phyloP scores from a whole-genome alignment of 92 coral and sea anemone species.

The Palythoa heliodiscus region DNA sequence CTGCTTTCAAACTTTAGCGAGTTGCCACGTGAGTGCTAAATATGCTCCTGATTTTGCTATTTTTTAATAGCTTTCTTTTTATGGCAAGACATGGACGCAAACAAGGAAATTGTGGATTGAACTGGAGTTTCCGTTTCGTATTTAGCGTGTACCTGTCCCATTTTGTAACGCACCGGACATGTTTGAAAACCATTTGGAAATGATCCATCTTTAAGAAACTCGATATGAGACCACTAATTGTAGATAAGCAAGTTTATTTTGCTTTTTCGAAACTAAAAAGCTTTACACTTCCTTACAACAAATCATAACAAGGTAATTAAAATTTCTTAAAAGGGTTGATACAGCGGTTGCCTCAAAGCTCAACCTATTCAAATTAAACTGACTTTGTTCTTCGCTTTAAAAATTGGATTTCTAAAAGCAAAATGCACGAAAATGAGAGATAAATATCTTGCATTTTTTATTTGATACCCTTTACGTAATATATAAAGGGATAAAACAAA shows the following conservation, averaged over 20 bases:
- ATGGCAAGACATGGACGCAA: neutral
- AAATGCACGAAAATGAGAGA: neutral
- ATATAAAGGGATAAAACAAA: neutral
- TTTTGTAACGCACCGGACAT: neutral
- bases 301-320: neutral
- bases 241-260: neutral
- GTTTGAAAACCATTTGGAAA: constrained; percentile 8
- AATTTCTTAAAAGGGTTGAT: neutral
- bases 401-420: neutral
- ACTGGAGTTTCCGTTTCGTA: neutral
- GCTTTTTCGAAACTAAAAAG: neutral
- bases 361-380: neutral
- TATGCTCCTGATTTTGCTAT: neutral
- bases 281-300: neutral
- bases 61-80: neutral
- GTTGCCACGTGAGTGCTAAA: neutral
- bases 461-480: neutral
- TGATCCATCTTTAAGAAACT: neutral
- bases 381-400: neutral
- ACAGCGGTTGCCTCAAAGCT: neutral
- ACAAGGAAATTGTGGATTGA: neutral
- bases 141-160: neutral
- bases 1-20: neutral
- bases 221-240: neutral
- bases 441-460: neutral